phyloP scores from a whole-genome alignment of 2,888 invertebrate species.

The Pardosa pseudoannulata region DNA sequence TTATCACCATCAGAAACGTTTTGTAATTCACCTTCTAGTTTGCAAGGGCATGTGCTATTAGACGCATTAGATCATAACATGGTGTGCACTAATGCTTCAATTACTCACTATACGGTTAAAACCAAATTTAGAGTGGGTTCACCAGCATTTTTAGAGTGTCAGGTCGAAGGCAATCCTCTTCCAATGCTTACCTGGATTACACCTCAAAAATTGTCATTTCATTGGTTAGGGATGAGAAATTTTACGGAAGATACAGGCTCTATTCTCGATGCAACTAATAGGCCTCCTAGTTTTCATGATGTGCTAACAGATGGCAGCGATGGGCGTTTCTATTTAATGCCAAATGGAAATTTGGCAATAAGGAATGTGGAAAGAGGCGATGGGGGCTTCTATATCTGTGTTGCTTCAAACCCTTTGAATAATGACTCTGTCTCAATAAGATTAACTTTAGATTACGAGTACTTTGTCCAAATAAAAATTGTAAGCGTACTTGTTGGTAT shows the following conservation, averaged over 20 bases:
- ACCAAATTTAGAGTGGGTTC: slow-evolving; percentile 78
- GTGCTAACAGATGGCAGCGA: not conserved
- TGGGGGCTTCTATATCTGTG: slow-evolving; percentile 84
- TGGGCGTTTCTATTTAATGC: slow-evolving; percentile 63
- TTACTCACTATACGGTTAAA: slow-evolving; percentile 70
- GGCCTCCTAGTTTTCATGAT: not conserved
- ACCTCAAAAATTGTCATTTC: slow-evolving; percentile 79
- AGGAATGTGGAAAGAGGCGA: slow-evolving; percentile 59
- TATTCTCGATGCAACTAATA: not conserved
- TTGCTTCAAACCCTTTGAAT: slow-evolving; percentile 89
- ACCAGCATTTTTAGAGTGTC: slow-evolving; percentile 88
- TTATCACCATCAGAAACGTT: slow-evolving; percentile 68
- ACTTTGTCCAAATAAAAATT: slow-evolving; percentile 89
- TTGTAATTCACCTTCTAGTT: slow-evolving; percentile 48
- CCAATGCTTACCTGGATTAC: slow-evolving; percentile 94
- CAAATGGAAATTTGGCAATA: slow-evolving; percentile 66
- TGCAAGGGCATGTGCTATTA: slow-evolving; percentile 72
- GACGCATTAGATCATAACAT: slow-evolving; percentile 80
- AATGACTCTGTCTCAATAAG: slow-evolving; percentile 86
- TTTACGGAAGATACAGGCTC: not conserved
- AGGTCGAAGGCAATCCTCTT: slow-evolving; percentile 98
- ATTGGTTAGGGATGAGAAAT: slow-evolving; percentile 80
- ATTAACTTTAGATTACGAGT: slow-evolving; percentile 89
- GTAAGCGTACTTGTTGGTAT: slow-evolving; percentile 89
- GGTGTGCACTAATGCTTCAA: slow-evolving; percentile 83